Evolutionary conservation across 2,797 vertebrate species (phyloP).

Genomic region (Tadarida brasiliensis): DNA sequence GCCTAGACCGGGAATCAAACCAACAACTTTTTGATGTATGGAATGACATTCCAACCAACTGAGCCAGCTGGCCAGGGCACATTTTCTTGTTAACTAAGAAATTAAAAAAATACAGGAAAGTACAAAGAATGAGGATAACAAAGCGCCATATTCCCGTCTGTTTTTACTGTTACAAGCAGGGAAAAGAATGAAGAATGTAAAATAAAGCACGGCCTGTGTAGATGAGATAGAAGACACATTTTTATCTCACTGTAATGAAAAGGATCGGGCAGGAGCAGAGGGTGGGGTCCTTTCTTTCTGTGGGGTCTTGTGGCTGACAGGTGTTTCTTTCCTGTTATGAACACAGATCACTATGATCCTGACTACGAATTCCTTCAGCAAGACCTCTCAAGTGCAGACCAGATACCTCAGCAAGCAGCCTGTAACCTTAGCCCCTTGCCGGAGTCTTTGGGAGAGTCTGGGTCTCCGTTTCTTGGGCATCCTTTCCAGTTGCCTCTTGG

Average conservation of each 20-base stretch:
- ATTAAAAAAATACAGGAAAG: background rate
- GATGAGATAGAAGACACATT: rapidly evolving
- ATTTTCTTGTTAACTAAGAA: background rate
- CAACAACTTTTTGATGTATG: background rate
- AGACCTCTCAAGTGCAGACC: slow-evolving; percentile 95
- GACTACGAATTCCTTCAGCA: slow-evolving; percentile 99
- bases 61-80: background rate
- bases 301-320: background rate
- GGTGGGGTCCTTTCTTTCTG: rapidly evolving
- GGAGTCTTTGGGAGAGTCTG: slow-evolving; percentile 94
- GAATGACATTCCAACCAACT: background rate
- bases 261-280: background rate
- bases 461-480: slow-evolving; percentile 92
- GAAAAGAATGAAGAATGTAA: background rate
- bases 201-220: background rate
- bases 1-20: background rate
- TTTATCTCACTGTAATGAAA: background rate
- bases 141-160: background rate
- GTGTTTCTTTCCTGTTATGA: slow-evolving; percentile 61
- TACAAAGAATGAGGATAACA: background rate
- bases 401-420: slow-evolving; percentile 90
- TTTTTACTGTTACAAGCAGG: background rate
- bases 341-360: slow-evolving; percentile 95
- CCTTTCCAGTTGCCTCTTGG: slow-evolving; percentile 90
- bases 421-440: slow-evolving; percentile 95